Conservation (phyloP, 2,113 vertebrate genomes). For the Zosterops pallidus region DNA sequence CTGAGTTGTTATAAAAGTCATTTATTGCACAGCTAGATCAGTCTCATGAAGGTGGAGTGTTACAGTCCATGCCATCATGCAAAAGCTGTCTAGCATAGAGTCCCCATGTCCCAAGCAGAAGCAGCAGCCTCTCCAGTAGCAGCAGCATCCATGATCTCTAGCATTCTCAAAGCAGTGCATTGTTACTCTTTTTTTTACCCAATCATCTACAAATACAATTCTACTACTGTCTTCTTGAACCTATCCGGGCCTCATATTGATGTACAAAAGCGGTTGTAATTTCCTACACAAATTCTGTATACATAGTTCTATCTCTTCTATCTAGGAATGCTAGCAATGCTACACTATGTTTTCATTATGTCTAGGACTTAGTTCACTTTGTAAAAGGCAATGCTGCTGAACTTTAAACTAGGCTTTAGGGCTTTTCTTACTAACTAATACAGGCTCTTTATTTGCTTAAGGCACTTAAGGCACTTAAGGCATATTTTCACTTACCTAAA, state of each 20-base stretch:
- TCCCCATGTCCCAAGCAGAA: background rate
- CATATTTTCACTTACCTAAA: background rate
- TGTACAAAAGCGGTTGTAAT: background rate
- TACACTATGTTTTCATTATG: background rate
- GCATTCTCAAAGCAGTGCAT: background rate
- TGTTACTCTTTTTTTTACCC: background rate
- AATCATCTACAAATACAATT: background rate
- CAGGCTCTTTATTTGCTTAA: background rate
- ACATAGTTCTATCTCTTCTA: background rate
- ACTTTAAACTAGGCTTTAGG: background rate
- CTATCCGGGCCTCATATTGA: background rate
- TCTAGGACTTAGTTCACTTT: background rate
- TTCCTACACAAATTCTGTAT: background rate
- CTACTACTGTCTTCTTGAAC: background rate
- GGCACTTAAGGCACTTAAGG: background rate
- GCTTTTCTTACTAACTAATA: background rate
- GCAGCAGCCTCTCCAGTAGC: background rate
- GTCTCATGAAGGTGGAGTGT: background rate
- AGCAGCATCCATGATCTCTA: background rate
- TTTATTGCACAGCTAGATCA: background rate
- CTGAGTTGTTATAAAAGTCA: background rate
- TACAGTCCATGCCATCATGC: background rate
- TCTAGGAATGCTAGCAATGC: background rate
- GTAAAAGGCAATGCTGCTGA: background rate
- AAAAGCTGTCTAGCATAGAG: background rate